Evolutionary conservation across 2,888 invertebrate species (phyloP), one percentile per base, ranked within the genome.

Genomic region (Mythimna loreyi): DNA sequence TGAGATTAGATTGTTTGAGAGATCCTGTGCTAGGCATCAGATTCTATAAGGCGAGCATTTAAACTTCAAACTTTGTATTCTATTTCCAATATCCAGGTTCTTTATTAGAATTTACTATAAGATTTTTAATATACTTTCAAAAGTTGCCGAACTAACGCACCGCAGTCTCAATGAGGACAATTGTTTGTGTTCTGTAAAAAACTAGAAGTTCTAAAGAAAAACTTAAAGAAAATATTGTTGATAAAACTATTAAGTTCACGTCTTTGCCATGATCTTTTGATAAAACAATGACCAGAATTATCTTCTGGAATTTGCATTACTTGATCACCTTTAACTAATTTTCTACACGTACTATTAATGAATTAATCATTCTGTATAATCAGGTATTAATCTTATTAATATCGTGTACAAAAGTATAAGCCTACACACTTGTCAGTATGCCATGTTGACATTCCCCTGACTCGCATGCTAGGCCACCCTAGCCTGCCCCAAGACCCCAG

Each of bases 381-480:
- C 49, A 1, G 23, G 6, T 13, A 23, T 49, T 59, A 55, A 72
- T 36, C 11, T 28, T n/a, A 72, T 56, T 64, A 49, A 56, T 52
- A 60, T 40, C 64, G 56, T 40, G 56, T 72, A 55, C 25, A 57
- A 30, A 65, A 36, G 23, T 56, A 11, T 11, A 21, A 0, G n/a
- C 53, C 55, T 21, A 21, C 13, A 55, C 21, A 13, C 21, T 33
- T 33, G 33, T 33, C 59, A 65, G 33, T 43, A 36, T 36, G 30
- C 3, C 30, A n/a, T 50, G 19, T 36, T 0, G 53, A 66, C 28
- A 60, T 66, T 45, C 30, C 50, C 67, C 43, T 52, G 67, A 60
- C 43, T 53, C 53, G 13, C 13, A 33, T 50, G 66, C 40, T 47
- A 53, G n/a, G 23, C 11, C 3, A 25, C 4, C 25, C 36, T 33